Evolutionary conservation across 2,797 vertebrate species (phyloP).

Genomic region (Dryobates pubescens): DNA sequence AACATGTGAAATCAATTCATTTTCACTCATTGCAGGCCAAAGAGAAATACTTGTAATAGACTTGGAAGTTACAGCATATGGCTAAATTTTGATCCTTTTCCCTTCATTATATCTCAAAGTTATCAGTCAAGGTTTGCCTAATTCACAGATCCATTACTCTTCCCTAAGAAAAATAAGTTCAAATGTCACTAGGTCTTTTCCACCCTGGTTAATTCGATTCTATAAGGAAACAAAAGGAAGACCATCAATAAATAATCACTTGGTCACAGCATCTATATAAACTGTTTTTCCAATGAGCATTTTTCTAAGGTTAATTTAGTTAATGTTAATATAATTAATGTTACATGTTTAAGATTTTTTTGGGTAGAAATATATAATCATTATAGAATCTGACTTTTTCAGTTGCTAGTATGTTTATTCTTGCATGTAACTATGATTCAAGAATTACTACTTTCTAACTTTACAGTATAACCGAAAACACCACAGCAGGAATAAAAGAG

Average conservation of each 20-base stretch:
- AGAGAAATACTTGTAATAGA: conserved; percentile 53
- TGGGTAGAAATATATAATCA: neutral
- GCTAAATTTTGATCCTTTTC: conserved; percentile 24
- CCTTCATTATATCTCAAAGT: neutral
- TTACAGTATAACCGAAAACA: neutral
- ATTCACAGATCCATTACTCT: neutral
- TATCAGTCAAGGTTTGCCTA: conserved; percentile 2
- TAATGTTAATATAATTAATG: neutral
- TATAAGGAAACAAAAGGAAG: neutral
- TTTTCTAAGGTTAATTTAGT: neutral
- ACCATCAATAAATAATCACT: neutral
- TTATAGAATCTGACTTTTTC: neutral
- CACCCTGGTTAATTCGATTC: too few relatives aligned
- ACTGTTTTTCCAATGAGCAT: neutral
- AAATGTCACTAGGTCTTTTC: neutral
- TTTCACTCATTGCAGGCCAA: conserved; percentile 31
- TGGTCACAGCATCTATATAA: neutral
- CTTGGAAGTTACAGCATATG: neutral
- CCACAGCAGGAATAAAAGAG: neutral
- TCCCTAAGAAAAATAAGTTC: neutral
- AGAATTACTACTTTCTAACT: neutral
- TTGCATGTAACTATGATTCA: neutral
- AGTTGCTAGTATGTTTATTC: neutral
- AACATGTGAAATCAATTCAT: conserved; percentile 69
- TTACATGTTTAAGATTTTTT: neutral